Conservation (phyloP, 2,888 invertebrate genomes). For the Xanthia icteritia region DNA sequence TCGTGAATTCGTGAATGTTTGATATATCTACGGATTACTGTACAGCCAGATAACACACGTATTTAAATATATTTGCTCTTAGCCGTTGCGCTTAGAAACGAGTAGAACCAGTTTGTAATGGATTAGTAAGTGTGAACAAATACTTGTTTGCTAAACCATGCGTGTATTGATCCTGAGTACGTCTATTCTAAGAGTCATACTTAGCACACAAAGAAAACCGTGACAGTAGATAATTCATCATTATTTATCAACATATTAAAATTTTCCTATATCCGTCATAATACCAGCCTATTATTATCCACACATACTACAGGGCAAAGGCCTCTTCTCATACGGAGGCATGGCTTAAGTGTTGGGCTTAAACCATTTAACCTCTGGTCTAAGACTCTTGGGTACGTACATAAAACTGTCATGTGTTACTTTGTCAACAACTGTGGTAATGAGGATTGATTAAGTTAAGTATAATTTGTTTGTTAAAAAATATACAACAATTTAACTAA, state of each 20-base stretch:
- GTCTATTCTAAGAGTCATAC: slow-evolving; percentile 9
- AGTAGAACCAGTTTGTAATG: slow-evolving; percentile 56
- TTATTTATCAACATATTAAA: slow-evolving; percentile 9
- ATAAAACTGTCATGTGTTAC: not conserved
- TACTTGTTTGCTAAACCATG: slow-evolving; percentile 44
- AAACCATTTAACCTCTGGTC: not conserved
- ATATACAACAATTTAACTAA: not conserved
- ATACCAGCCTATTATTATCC: not conserved
- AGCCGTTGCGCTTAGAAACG: slow-evolving; percentile 24
- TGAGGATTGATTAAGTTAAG: not conserved
- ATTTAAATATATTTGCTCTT: slow-evolving; percentile 9
- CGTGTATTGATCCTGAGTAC: slow-evolving; percentile 25
- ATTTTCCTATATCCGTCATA: not conserved
- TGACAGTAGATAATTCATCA: not conserved
- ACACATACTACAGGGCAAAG: not conserved
- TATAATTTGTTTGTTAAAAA: not conserved
- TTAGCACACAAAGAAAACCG: slow-evolving; percentile 6
- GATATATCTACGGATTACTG: not conserved
- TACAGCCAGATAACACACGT: slow-evolving; percentile 12
- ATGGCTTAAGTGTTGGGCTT: not conserved
- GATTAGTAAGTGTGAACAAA: slow-evolving; percentile 52
- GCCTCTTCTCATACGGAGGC: no score
- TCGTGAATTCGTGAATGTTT: not conserved
- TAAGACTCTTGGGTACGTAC: not conserved
- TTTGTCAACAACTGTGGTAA: not conserved